Evolutionary conservation across 2,888 invertebrate genomes (phyloP).

Genomic region (Dicycla oo): DNA sequence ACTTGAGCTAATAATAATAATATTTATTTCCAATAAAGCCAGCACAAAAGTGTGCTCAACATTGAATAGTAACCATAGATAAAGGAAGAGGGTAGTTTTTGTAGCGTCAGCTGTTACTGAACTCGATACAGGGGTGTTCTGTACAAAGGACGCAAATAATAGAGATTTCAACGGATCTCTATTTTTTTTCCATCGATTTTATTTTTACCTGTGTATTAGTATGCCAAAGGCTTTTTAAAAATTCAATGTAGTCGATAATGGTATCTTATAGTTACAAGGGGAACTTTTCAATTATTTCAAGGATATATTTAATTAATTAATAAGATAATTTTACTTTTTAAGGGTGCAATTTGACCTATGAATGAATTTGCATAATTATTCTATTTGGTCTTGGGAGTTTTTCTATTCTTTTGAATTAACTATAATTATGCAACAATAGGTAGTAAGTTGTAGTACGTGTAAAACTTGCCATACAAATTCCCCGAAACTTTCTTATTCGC

Average conservation of each 20-base stretch:
- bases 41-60: slow-evolving; percentile 54
- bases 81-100: slow-evolving; percentile 82
- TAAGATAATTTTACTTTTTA: neutral
- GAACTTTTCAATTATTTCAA: neutral
- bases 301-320: no score
- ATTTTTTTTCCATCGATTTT: slow-evolving; percentile 21
- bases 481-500: slow-evolving; percentile 13
- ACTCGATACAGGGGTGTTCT: slow-evolving; percentile 72
- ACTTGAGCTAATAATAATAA: slow-evolving; percentile 34
- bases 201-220: slow-evolving; percentile 1
- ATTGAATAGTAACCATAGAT: slow-evolving; percentile 72
- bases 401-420: neutral
- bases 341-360: neutral
- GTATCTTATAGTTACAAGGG: neutral
- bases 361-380: slow-evolving; percentile 7
- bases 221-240: neutral
- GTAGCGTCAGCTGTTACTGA: slow-evolving; percentile 84
- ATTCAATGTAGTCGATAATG: slow-evolving; percentile 10
- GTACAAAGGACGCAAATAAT: slow-evolving; percentile 73
- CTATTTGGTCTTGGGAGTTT: no score
- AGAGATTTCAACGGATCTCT: slow-evolving; percentile 68
- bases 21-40: slow-evolving; percentile 31
- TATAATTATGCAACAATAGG: neutral
- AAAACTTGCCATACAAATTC: slow-evolving; percentile 22
- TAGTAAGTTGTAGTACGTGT: slow-evolving; percentile 1